Percentiles rank a stretch among this genome's conserved stretches.
These are phyloP conservation scores for Ellobium chinense DNA, from an alignment of 2,888 invertebrate species.

Conservation along the genomic window DNA sequence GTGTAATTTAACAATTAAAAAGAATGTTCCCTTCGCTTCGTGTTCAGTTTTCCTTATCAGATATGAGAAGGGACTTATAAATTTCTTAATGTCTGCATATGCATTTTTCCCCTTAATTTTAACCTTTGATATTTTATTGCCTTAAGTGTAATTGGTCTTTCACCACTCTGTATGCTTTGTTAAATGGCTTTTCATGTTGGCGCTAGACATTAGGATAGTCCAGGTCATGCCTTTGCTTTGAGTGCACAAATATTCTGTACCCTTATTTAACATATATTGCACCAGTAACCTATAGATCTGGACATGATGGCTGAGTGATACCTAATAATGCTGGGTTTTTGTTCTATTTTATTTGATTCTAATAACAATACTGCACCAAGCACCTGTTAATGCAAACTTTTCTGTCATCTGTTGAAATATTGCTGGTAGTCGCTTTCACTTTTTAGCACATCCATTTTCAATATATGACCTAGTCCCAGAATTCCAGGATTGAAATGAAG, in stretches of 20 bases:
- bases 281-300: not conserved
- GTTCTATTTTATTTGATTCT: constrained; percentile 1
- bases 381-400: too few relatives aligned
- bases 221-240: not conserved
- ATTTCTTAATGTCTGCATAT: not conserved
- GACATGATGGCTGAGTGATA: not conserved
- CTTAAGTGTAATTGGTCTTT: not conserved
- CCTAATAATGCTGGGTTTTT: not conserved
- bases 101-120: not conserved
- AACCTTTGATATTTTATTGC: not conserved
- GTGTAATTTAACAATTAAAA: too few relatives aligned
- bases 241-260: not conserved
- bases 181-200: not conserved
- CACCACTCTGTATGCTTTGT: not conserved
- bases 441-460: too few relatives aligned
- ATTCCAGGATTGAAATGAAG: too few relatives aligned
- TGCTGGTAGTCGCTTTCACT: too few relatives aligned
- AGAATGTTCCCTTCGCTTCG: too few relatives aligned
- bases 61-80: too few relatives aligned
- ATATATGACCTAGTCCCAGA: too few relatives aligned
- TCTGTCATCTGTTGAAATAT: too few relatives aligned
- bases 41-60: too few relatives aligned
- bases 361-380: too few relatives aligned
- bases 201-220: not conserved
- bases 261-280: not conserved